Evolutionary conservation across 2,113 vertebrate species (phyloP).

Genomic region (Tiliqua scincoides): DNA sequence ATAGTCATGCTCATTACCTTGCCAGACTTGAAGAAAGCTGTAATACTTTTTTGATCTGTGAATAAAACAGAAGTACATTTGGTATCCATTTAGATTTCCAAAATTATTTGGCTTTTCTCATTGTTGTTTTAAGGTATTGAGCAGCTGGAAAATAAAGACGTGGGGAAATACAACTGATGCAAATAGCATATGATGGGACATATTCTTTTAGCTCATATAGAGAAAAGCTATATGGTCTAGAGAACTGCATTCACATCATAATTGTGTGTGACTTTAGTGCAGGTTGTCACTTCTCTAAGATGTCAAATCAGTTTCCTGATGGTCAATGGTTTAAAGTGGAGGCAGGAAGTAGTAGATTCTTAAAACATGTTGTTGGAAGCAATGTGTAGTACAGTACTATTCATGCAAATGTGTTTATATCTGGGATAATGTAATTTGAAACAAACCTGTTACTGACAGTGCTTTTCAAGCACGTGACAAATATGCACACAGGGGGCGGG

Average conservation of each 20-base stretch:
- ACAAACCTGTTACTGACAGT: neutral
- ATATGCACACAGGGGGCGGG: no score
- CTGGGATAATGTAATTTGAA: neutral
- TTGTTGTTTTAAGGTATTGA: slow-evolving; percentile 15
- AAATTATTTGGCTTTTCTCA: neutral
- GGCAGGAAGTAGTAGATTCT: neutral
- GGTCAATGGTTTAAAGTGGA: neutral
- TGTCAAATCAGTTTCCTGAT: neutral
- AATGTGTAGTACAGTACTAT: neutral
- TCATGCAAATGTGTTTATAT: neutral
- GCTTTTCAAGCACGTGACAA: no score
- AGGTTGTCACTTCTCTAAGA: neutral
- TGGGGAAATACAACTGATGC: neutral
- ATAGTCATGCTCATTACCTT: slow-evolving; percentile 46
- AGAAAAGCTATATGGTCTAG: neutral
- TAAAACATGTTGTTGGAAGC: neutral
- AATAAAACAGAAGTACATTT: neutral
- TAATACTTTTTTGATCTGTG: slow-evolving; percentile 13
- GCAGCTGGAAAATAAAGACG: neutral
- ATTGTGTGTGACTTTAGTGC: neutral
- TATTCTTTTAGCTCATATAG: neutral
- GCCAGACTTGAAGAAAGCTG: slow-evolving; percentile 43
- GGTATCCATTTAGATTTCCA: slow-evolving; percentile 9
- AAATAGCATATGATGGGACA: neutral
- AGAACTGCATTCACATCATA: neutral